Base-by-base conservation (phyloP, 2,113 vertebrate genomes). In the Hyla sarda region DNA sequence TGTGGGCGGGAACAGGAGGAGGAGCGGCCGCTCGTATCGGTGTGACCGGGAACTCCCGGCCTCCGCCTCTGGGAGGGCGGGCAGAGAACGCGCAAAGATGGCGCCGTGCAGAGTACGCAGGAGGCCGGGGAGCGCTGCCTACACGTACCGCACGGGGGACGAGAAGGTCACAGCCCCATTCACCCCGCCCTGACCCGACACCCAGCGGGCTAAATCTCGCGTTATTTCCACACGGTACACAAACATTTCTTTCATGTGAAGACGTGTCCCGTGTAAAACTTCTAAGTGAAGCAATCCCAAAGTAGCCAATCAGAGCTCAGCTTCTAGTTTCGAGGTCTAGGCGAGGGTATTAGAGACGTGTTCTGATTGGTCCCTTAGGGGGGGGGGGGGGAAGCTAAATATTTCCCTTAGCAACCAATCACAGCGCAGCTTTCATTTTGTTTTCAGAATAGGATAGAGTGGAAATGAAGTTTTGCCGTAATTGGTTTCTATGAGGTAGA, bases 11-110 rank as follows among this genome's bases (percentile, higher is more conserved):
- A 25, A 50, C 47, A 10, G 50, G 25, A 45, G 30, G 30, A 14
- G 76, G 74, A 34, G 74, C 77, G 34, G 77, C 71, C 2, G 45
- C n/a, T 85, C 10, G 62, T 14, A 45, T 67, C 76, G 76, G 76
- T 54, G 62, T 87, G 76, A 86, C 65, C 60, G 84, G 47, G 14
- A n/a, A 34, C 54, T 45, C 45, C 25, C 58, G 41, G 56, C 28
- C 84, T 72, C 48, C 52, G 13, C 76, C 65, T 37, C 21, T 6
- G 41, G 25, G 10, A 77, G 28, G 85, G 85, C 77, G 85, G 25
- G 50, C 56, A 9, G 5, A 47, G 12, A 50, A 25, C 62, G 80
- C 14, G 80, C 41, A 71, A 52, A 71, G 67, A 71, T 71, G 67
- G 67, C 67, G 67, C 32, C 9, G 67, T 69, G 65, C 74, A 30